Evolutionary conservation across 2,113 vertebrate genomes (phyloP).

Genomic region (Larimichthys crocea): DNA sequence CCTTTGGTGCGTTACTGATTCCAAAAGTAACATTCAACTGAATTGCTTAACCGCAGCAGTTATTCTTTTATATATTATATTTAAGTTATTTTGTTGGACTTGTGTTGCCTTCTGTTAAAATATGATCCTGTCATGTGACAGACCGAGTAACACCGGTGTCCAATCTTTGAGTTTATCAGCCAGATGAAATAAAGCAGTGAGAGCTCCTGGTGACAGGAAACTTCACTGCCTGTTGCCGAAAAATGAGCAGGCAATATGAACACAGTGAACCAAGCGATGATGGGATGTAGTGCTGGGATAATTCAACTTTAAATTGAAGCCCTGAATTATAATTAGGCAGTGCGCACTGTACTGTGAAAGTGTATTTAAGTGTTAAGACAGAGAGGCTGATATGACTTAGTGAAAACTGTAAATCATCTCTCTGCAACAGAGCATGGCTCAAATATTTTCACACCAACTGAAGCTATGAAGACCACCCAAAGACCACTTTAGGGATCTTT

Average conservation of each 20-base stretch:
- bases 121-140: background rate
- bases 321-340: background rate
- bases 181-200: background rate
- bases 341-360: background rate
- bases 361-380: no score
- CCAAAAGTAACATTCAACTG: background rate
- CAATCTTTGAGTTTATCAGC: background rate
- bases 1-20: slow-evolving; percentile 5
- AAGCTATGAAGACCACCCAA: background rate
- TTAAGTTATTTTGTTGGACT: background rate
- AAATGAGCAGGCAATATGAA: background rate
- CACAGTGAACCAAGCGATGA: background rate
- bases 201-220: background rate
- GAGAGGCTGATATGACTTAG: background rate
- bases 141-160: background rate
- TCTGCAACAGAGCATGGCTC: background rate
- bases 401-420: slow-evolving; percentile 27
- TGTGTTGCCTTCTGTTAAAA: background rate
- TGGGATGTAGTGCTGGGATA: background rate
- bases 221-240: background rate
- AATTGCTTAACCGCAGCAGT: background rate
- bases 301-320: background rate
- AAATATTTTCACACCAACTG: slow-evolving; percentile 18
- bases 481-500: background rate
- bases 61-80: background rate